phyloP scores from a whole-genome alignment of 2,888 invertebrate genomes.

The Lysandra bellargus region DNA sequence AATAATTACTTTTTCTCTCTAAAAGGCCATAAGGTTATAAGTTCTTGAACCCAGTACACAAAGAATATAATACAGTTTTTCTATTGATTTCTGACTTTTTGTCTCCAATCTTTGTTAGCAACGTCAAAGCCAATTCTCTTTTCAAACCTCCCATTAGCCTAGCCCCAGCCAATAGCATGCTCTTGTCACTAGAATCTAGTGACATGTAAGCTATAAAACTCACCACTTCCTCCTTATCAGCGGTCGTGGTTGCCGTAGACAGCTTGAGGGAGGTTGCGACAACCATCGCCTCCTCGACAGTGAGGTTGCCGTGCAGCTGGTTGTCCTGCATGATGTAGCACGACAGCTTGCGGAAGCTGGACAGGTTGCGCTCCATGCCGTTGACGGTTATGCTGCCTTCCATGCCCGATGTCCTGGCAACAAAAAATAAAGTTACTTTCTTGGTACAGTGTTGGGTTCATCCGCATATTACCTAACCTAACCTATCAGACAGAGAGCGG shows the following conservation, averaged over 20 bases:
- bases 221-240: constrained; percentile 92
- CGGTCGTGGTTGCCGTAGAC: constrained; percentile 83
- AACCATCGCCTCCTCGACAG: constrained; percentile 96
- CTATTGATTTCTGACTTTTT: too few species aligned
- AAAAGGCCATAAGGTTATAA: not conserved
- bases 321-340: constrained; percentile 99
- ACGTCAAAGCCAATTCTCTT: too few species aligned
- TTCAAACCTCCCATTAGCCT: not conserved
- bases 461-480: too few species aligned
- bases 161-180: not conserved
- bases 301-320: constrained; percentile 94
- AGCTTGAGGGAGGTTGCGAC: constrained; percentile 95
- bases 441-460: too few species aligned
- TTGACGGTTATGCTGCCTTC: constrained; percentile 93
- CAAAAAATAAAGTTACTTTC: constrained; percentile 19
- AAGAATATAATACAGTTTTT: too few species aligned
- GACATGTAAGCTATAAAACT: constrained; percentile 53
- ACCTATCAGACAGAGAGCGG: too few species aligned
- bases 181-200: not conserved
- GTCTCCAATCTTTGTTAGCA: too few species aligned
- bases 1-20: too few species aligned
- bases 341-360: constrained; percentile 93
- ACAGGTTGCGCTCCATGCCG: constrained; percentile 89
- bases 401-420: constrained; percentile 87
- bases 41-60: not conserved